Evolutionary conservation across 1,140 invertebrate species (phyloP), one percentile per base, ranked within the genome.

Genomic region (Anagrus nilaparvatae): DNA sequence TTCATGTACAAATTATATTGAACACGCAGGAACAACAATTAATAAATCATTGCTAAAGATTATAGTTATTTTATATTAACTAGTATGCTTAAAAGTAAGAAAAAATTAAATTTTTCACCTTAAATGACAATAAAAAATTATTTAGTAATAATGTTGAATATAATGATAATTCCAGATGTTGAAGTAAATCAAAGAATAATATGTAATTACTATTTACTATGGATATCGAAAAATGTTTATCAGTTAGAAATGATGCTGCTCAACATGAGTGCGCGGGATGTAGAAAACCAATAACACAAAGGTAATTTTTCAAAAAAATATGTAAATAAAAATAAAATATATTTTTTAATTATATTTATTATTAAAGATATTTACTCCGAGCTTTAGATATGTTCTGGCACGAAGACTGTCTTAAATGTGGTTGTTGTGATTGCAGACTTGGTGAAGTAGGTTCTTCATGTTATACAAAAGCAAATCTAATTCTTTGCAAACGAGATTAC

Each of bases 331-430:
- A 21, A 29, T 31, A 29, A 24, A 21, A 14, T 44, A 28, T 16
- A 31, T 25, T 17, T 31, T 18, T 16, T 3, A 27, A 3, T 32
- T 43, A 18, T 37, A 31, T 25, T 13, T 5, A 10, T 29, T 27
- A 35, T 40, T 17, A 3, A 30, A 69, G 82, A 51, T 86, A 78
- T 58, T 70, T 86, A 4, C 66, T 84, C 30, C 83, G 83, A 54
- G 84, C 87, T 0, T 66, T 91, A 54, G 87, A 94, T 56, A 74
- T 90, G 60, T 87, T 80, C 59, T 95, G 91, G 90, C 91, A 95
- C 65, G 90, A 95, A 58, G 89, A 93, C 61, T 95, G 91, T 56
- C 72, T 95, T 21, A 93, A 92, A 60, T 94, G 90, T 56, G 86
- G 86, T 19, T 93, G 88, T 63, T 95, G 90, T 61, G 84, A 94